Evolutionary conservation across 2,888 invertebrate species (phyloP).

Genomic region (Coelopa pilipes): DNA sequence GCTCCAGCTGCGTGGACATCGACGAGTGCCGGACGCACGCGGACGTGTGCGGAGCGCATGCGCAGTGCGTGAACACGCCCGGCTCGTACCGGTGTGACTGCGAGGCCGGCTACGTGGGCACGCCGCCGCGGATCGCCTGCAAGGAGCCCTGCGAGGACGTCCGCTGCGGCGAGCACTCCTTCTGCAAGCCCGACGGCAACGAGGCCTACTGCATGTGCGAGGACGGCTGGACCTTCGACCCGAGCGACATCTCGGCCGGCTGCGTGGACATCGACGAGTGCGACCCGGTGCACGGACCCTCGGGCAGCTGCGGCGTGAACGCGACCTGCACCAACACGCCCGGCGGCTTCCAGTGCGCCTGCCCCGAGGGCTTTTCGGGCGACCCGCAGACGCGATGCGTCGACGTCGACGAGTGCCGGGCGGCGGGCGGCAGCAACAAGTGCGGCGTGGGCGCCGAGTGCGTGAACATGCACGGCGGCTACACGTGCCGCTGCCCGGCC

Average conservation of each 20-base stretch:
- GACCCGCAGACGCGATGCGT: conserved; percentile 83
- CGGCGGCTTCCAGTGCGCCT: conserved; percentile 84
- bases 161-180: conserved; percentile 88
- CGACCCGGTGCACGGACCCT: conserved; percentile 79
- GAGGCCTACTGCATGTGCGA: conserved; percentile 94
- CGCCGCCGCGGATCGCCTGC: conserved; percentile 82
- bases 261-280: conserved; percentile 95
- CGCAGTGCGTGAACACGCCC: conserved; percentile 81
- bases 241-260: conserved; percentile 87
- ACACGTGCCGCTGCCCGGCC: conserved; percentile 82
- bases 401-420: conserved; percentile 85
- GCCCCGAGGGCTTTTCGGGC: conserved; percentile 86
- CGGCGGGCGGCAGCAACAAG: conserved; percentile 68
- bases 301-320: conserved; percentile 85
- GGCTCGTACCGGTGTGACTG: conserved; percentile 88
- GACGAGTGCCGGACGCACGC: conserved; percentile 77
- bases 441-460: conserved; percentile 88
- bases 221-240: conserved; percentile 93
- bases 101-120: conserved; percentile 82
- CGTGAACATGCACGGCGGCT: conserved; percentile 80
- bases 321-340: conserved; percentile 83
- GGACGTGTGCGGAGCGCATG: conserved; percentile 79
- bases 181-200: conserved; percentile 86
- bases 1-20: conserved; percentile 82
- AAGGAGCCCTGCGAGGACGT: conserved; percentile 94